Base-by-base conservation (phyloP, 1,140 invertebrate species). In the Elymnias hypermnestra region DNA sequence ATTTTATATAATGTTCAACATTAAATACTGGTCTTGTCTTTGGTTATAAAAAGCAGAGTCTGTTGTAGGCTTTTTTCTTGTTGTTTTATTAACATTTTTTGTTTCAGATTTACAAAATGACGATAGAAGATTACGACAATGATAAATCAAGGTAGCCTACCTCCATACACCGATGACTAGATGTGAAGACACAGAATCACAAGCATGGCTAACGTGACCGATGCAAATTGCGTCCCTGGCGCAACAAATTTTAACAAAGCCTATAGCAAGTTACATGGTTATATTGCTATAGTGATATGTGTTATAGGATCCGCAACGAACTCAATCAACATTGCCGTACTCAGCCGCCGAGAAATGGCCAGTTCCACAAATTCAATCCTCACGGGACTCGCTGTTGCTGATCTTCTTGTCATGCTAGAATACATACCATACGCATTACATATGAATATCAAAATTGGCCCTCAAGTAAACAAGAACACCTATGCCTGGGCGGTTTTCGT, bases 231-330 rank as follows among this genome's bases (percentile, higher is more conserved):
- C 56, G 76, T 86, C 57, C 76, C 79, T 29, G 81, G 79, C 43
- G 84, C 83, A 37, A 76, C 66, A 33, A 63, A 84, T 55, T 87
- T 87, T 63, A 76, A 85, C 49, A 72, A 72, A 43, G 72, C 72
- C 14, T 87, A 87, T 55, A 83, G 76, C 31, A 63, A 71, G 5
- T 53, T 87, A n/a, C 86, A 87, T 48, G 86, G 84, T n/a, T 87
- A 87, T 55, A 79, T 87, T 9, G 83, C 83, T 17, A 66, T 87
- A 29, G 71, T 85, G 31, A 95, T 99, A 25, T 99, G 97, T 77
- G 88, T 95, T 10, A 94, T 98, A 63, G 97, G 97, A 25, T 95
- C 95, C 2, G 89, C 98, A 8, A 94, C 96, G 31, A 99, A 99
- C 74, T 89, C 94, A 0, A 89, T 98, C 42, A 99, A 98, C 83